Percentiles rank a stretch among this genome's conserved stretches.
These are phyloP conservation scores for Spodoptera frugiperda DNA, from an alignment of 1,140 invertebrate species.

Conservation along the genomic window DNA sequence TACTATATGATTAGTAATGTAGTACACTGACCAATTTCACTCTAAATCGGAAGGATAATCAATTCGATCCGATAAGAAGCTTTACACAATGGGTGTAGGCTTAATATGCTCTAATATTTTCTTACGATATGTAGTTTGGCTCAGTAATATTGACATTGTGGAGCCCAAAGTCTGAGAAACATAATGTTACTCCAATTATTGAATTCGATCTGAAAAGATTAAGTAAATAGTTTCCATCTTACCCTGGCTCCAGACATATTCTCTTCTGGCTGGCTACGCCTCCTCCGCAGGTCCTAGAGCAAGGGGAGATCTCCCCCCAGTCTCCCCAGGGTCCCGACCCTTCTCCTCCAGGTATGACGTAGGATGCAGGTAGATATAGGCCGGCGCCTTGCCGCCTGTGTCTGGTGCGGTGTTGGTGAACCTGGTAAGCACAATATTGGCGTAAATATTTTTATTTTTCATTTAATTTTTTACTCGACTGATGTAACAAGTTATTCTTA, in stretches of 20 bases:
- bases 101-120: too few species aligned
- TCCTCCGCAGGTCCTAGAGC: slow-evolving; percentile 96
- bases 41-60: too few species aligned
- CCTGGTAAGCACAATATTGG: slow-evolving; percentile 54
- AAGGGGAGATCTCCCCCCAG: slow-evolving; percentile 92
- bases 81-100: too few species aligned
- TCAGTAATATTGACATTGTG: too few species aligned
- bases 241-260: slow-evolving; percentile 89
- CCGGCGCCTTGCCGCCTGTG: slow-evolving; percentile 91
- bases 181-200: too few species aligned
- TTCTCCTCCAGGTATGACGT: slow-evolving; percentile 89
- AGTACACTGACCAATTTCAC: too few species aligned
- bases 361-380: slow-evolving; percentile 89
- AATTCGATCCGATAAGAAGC: too few species aligned
- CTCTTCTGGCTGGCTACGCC: slow-evolving; percentile 93
- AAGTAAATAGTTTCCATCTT: neutral
- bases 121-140: too few species aligned
- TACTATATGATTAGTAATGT: too few species aligned
- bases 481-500: neutral
- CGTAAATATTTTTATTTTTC: neutral
- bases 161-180: too few species aligned
- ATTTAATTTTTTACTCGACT: too few species aligned
- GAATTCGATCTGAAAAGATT: too few species aligned
- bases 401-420: slow-evolving; percentile 85
- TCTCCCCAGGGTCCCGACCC: slow-evolving; percentile 88